Base-by-base conservation (phyloP, 1,140 invertebrate species). In the Choristoneura fumiferana region DNA sequence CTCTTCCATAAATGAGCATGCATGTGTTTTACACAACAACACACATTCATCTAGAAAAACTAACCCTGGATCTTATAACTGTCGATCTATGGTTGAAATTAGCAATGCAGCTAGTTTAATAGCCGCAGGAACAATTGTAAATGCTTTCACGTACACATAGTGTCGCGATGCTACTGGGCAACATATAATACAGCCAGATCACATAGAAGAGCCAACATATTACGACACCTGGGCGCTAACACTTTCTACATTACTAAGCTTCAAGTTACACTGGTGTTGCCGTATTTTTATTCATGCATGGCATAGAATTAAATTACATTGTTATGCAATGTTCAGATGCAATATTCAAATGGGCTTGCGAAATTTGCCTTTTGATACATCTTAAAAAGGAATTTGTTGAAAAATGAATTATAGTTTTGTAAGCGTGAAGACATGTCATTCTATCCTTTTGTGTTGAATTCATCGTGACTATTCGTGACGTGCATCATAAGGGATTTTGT, bases 91-190 rank as follows among this genome's bases (percentile, higher is more conserved):
- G 10, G 43, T 12, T 49, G 43, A 4, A 29, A 12, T 22, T 13
- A 1, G 17, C 17, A 33, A 12, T 4, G 12, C 22, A 49, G 12
- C 10, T 12, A 5, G 18, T 49, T 22, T 12, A 6, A 29, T 9
- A 49, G 12, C 43, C 0, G 43, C 43, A 0, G 33, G 14, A 33
- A 17, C 17, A 38, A 39, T 57, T 70, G 62, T 63, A 66, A 73
- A 78, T 81, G 63, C 65, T 69, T 68, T 52, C 69, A 73, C 77
- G 77, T 77, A 62, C 52, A 45, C 35, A 37, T 65, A 65, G 67
- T 66, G 69, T 65, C 62, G 62, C 60, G 58, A 64, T 57, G 63
- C 60, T 73, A 75, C 67, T 62, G 73, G 73, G 62, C 64, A 68
- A 63, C 61, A 29, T 66, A 72, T 68, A 65, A 64, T 58, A 40